Percentiles rank a stretch among this genome's conserved stretches.
phyloP scores from a whole-genome alignment of 1,140 invertebrate genomes.

The Scaptomyza graminum region DNA sequence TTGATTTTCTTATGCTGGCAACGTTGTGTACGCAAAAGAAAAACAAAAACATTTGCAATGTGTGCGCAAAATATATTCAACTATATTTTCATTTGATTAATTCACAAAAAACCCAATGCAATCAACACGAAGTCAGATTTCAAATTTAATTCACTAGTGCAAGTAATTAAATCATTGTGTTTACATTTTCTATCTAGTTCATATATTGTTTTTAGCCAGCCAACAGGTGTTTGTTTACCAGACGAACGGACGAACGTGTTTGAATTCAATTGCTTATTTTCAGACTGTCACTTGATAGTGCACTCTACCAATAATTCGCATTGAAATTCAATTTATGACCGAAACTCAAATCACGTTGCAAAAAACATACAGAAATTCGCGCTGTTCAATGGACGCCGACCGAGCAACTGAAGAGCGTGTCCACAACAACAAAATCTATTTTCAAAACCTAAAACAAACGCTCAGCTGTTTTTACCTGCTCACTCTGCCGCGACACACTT shows the following conservation, averaged over 20 bases:
- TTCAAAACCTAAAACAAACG: constrained; percentile 13
- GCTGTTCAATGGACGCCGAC: constrained; percentile 40
- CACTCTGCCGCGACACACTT: neutral
- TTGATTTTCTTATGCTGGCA: constrained; percentile 74
- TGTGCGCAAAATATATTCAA: constrained; percentile 38
- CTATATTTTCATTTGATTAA: constrained; percentile 35
- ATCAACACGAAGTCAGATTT: constrained; percentile 2
- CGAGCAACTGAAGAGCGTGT: constrained; percentile 45
- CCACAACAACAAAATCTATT: constrained; percentile 34
- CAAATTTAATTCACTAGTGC: constrained; percentile 11
- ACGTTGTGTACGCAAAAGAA: constrained; percentile 24
- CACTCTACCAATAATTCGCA: neutral
- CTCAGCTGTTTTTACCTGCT: constrained; percentile 52
- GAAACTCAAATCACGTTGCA: neutral
- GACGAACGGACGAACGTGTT: neutral
- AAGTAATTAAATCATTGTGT: neutral
- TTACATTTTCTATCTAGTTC: neutral
- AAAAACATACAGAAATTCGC: constrained; percentile 15
- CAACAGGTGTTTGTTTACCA: constrained; percentile 54
- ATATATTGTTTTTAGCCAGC: neutral
- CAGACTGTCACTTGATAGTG: neutral
- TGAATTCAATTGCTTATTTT: neutral
- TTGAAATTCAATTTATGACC: neutral
- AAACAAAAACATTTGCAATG: constrained; percentile 25
- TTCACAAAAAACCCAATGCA: constrained; percentile 7